A percentile compares a stretch with the other conserved stretches of the same genome.
Conservation (phyloP, 1,140 invertebrate genomes). For the Brachionus calyciflorus region DNA sequence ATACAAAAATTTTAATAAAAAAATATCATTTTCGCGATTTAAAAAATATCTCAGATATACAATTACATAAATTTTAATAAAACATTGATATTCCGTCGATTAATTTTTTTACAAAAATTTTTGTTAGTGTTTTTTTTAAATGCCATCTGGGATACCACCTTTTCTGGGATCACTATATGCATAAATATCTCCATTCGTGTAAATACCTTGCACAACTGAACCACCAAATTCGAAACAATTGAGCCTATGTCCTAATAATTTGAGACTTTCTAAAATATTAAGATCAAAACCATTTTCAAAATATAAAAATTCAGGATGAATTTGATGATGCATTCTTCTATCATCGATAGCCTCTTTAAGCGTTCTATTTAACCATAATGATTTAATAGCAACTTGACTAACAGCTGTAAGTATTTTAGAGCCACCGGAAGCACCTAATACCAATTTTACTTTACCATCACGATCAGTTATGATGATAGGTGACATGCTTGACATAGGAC, state of each 20-base stretch:
- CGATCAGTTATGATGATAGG: slow-evolving; percentile 77
- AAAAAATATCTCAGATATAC: too few relatives aligned
- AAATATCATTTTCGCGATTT: too few relatives aligned
- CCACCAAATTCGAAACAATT: slow-evolving; percentile 34
- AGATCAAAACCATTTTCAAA: slow-evolving; percentile 75
- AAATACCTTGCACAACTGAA: slow-evolving; percentile 22
- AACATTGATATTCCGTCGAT: too few relatives aligned
- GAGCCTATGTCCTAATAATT: slow-evolving; percentile 15
- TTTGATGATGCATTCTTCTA: slow-evolving; percentile 84
- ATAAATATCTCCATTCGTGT: background rate
- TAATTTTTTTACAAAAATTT: too few relatives aligned
- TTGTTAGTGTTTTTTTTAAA: background rate
- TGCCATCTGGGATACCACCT: slow-evolving; percentile 42
- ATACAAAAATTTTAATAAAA: too few relatives aligned
- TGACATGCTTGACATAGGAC: slow-evolving; percentile 85
- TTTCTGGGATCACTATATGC: slow-evolving; percentile 45
- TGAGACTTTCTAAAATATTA: slow-evolving; percentile 57
- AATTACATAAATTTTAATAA: too few relatives aligned
- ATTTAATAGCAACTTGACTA: slow-evolving; percentile 69
- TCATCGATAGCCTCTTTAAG: slow-evolving; percentile 84
- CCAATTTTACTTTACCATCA: slow-evolving; percentile 64
- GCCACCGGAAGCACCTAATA: slow-evolving; percentile 86
- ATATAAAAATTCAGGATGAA: slow-evolving; percentile 74
- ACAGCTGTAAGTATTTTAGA: slow-evolving; percentile 80
- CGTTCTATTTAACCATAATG: slow-evolving; percentile 77